Evolutionary conservation across 1,140 invertebrate genomes (phyloP).

Genomic region (Proctacanthus coquilletti): DNA sequence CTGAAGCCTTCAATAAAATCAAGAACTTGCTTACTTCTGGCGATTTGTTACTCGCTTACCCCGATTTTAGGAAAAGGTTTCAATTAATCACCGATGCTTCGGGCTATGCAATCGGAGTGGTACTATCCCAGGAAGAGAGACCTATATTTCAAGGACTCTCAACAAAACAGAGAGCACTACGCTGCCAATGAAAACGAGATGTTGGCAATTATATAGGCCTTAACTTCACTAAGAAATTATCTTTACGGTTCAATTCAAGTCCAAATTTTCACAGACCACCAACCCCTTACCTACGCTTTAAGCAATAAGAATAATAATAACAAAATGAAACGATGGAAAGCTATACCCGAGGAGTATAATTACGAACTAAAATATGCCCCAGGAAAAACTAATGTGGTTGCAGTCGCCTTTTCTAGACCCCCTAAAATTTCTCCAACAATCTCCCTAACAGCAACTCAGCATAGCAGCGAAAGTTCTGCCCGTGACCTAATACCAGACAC

Average conservation of each 20-base stretch:
- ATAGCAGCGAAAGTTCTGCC: constrained; percentile 7
- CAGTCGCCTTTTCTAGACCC: constrained; percentile 15
- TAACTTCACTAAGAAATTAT: constrained; percentile 29
- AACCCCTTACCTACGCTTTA: constrained; percentile 22
- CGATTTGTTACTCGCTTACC: constrained; percentile 17
- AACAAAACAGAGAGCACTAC: constrained; percentile 12
- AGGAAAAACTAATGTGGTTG: constrained; percentile 21
- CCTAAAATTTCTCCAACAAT: constrained; percentile 1
- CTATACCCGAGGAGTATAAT: constrained; percentile 15
- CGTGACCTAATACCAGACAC: constrained; percentile 5
- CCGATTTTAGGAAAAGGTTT: constrained; percentile 19
- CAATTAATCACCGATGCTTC: constrained; percentile 20
- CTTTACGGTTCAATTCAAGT: constrained; percentile 21
- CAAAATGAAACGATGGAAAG: constrained; percentile 17
- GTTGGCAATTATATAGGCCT: constrained; percentile 19
- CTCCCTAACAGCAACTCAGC: background rate
- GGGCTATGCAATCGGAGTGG: constrained; percentile 13
- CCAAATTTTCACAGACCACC: constrained; percentile 10
- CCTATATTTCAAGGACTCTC: constrained; percentile 19
- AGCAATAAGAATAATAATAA: constrained; percentile 22
- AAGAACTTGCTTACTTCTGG: constrained; percentile 6
- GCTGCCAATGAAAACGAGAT: constrained; percentile 32
- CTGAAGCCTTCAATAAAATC: constrained; percentile 7
- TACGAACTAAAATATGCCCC: constrained; percentile 28
- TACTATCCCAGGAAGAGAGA: constrained; percentile 12